Evolutionary conservation across 2,888 invertebrate species (phyloP).

Genomic region (Hydroisotoma schaefferi): DNA sequence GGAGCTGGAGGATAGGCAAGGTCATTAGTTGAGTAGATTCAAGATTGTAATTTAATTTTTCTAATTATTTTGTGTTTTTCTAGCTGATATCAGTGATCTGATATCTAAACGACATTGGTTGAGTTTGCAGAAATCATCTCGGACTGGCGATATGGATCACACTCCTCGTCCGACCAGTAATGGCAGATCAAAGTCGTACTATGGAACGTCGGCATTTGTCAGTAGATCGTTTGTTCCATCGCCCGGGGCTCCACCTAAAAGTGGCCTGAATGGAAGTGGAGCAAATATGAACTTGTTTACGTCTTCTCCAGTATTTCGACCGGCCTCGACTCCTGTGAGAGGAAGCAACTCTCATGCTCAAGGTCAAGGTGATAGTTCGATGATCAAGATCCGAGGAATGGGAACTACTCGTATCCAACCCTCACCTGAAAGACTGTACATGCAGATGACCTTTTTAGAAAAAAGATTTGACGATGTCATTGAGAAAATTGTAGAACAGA

Average conservation of each 20-base stretch:
- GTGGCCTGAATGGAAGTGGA: background rate
- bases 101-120: too few relatives aligned
- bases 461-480: conserved; percentile 24
- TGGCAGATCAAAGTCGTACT: conserved; percentile 1
- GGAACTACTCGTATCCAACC: conserved; percentile 9
- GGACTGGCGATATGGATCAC: background rate
- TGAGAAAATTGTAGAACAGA: conserved; percentile 25
- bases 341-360: background rate
- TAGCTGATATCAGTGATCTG: too few relatives aligned
- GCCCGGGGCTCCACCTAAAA: conserved; percentile 15
- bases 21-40: too few relatives aligned
- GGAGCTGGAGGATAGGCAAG: too few relatives aligned
- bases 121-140: conserved; percentile 20
- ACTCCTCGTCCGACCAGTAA: background rate
- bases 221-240: background rate
- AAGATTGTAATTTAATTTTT: too few relatives aligned
- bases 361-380: background rate
- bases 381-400: conserved; percentile 2
- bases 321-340: background rate
- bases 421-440: conserved; percentile 20
- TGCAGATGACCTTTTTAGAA: conserved; percentile 24
- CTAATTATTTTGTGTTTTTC: too few relatives aligned
- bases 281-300: background rate
- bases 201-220: background rate
- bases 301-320: too few relatives aligned